Evolutionary conservation across 2,113 vertebrate species (phyloP).

Genomic region (Corythaixoides concolor): DNA sequence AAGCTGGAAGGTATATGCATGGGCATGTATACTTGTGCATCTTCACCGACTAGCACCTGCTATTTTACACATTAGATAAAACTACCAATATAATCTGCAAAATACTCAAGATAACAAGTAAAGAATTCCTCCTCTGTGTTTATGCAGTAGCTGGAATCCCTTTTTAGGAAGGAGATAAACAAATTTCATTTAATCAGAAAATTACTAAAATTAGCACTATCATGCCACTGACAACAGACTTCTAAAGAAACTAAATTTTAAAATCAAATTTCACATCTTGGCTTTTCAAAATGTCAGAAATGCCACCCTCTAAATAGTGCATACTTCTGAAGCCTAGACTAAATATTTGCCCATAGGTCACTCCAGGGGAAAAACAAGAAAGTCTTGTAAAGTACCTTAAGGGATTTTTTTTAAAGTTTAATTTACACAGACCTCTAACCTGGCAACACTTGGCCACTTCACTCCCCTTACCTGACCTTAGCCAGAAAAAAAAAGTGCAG

Average conservation of each 20-base stretch:
- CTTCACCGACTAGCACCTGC: background rate
- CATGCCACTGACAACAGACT: background rate
- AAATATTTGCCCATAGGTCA: slow-evolving; percentile 40
- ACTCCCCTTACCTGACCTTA: slow-evolving; percentile 8
- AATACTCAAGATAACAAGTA: background rate
- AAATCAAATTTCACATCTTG: slow-evolving; percentile 1
- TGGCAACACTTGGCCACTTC: background rate
- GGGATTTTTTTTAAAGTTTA: background rate
- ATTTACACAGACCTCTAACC: slow-evolving; percentile 12
- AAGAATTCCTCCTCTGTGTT: background rate
- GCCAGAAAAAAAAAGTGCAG: background rate
- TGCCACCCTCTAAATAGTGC: background rate
- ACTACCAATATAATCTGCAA: background rate
- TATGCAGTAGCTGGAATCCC: background rate
- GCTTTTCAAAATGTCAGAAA: slow-evolving; percentile 17
- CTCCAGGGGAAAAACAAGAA: slow-evolving; percentile 3
- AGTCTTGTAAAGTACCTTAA: background rate
- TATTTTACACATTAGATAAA: background rate
- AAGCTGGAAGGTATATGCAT: background rate
- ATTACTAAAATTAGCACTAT: slow-evolving; percentile 16
- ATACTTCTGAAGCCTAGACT: background rate
- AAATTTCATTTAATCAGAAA: slow-evolving; percentile 35
- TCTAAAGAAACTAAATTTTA: background rate
- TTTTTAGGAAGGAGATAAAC: slow-evolving; percentile 22
- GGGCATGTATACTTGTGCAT: rapidly evolving